phyloP scores from a whole-genome alignment of 2,888 invertebrate genomes.

The Napeogenes inachia region DNA sequence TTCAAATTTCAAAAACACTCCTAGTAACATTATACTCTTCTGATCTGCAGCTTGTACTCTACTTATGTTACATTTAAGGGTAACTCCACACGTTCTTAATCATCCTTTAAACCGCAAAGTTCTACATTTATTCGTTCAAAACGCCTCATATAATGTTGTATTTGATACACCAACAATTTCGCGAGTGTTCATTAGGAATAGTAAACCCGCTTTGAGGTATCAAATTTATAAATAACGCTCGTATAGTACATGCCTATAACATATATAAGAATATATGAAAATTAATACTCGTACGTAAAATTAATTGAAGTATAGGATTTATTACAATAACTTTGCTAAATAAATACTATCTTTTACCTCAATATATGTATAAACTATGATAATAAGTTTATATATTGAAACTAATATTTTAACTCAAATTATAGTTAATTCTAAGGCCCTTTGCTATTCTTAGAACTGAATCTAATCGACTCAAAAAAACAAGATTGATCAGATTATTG shows the following conservation, averaged over 20 bases:
- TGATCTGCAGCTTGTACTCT: constrained; percentile 35
- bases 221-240: constrained; percentile 49
- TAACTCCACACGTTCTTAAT: constrained; percentile 48
- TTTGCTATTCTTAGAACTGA: constrained; percentile 18
- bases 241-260: constrained; percentile 13
- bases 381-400: no score
- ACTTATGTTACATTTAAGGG: constrained; percentile 36
- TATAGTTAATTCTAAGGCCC: not conserved
- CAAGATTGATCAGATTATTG: constrained; percentile 33
- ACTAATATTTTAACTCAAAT: no score
- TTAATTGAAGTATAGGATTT: no score
- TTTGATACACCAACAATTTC: constrained; percentile 40
- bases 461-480: constrained; percentile 19
- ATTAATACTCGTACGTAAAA: constrained; percentile 9
- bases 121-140: constrained; percentile 31
- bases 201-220: constrained; percentile 60
- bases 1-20: constrained; percentile 29
- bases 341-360: no score
- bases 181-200: constrained; percentile 63
- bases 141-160: constrained; percentile 31
- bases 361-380: no score
- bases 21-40: constrained; percentile 24
- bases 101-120: constrained; percentile 52
- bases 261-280: constrained; percentile 12
- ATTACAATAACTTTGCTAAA: no score